Evolutionary conservation across 2,113 vertebrate species (phyloP), one percentile per base, ranked within the genome.

Genomic region (Balaeniceps rex): DNA sequence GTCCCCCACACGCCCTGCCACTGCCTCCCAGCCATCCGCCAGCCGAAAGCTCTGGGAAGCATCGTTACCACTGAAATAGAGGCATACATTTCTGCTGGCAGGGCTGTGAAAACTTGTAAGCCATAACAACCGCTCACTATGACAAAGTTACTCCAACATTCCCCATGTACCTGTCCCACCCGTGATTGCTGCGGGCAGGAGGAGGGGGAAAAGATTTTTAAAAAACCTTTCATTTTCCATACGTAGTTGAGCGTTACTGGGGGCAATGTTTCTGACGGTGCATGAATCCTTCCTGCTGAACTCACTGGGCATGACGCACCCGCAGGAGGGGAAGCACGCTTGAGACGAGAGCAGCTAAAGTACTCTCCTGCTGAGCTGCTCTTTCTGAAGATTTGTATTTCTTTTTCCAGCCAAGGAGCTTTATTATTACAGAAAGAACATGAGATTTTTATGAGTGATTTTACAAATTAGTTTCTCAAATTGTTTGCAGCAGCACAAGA

Each of bases 391-490:
- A n/a, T 44, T 85, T 80, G 46, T 85, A 29, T 57, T 93, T 80
- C 63, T 66, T 87, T 90, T 80, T 89, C 91, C 78, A 85, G 87
- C 33, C 0, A 5, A 90, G 60, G 26, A 80, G 51, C 40, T 83
- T 90, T 83, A 79, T 93, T 95, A 77, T 93, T 85, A 83, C 29
- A 86, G 68, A 88, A 75, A 83, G 91, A 81, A 77, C 78, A 93
- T 26, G 66, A 83, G 90, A 77, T 65, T 94, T 95, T 97, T 93
- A 97, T 44, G 89, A 89, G 66, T 47, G 81, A 96, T 87, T 91
- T 95, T 84, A 97, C 87, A 95, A 94, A 97, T 96, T 90, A 95
- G 82, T 60, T 95, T 88, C 90, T 83, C 71, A 94, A 94, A 96
- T 88, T 69, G 63, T 74, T 95, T 94, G 90, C 94, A 95, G 95